Evolutionary conservation across 2,113 vertebrate species (phyloP).

Genomic region (Oncorhynchus mykiss): DNA sequence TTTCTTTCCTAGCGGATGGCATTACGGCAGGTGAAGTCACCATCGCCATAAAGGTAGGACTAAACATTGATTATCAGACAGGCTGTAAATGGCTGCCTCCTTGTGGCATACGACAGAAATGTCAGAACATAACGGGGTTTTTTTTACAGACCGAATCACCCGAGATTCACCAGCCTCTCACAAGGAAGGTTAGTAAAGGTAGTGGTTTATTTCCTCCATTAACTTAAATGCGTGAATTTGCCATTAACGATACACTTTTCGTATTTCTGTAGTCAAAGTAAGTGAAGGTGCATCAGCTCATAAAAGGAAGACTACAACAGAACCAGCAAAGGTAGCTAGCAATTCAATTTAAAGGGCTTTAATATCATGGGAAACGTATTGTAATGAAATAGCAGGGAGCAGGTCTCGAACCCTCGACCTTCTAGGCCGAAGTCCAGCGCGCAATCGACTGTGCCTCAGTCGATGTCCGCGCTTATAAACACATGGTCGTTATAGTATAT

Average conservation of each 20-base stretch:
- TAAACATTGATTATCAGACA: slow-evolving; percentile 7
- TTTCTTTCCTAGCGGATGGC: slow-evolving; percentile 23
- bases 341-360: too few species aligned
- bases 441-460: too few species aligned
- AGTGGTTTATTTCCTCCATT: neutral
- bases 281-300: slow-evolving; percentile 3
- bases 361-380: too few species aligned
- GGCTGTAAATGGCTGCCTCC: neutral
- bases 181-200: slow-evolving; percentile 57
- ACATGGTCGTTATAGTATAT: too few species aligned
- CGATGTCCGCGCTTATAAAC: too few species aligned
- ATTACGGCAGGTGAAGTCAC: slow-evolving; percentile 62
- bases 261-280: slow-evolving; percentile 32
- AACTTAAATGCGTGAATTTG: neutral
- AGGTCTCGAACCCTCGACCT: too few species aligned
- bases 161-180: slow-evolving; percentile 54
- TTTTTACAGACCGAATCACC: slow-evolving; percentile 52
- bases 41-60: slow-evolving; percentile 61
- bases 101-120: neutral
- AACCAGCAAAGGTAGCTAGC: neutral
- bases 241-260: neutral
- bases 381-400: too few species aligned
- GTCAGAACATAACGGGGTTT: neutral
- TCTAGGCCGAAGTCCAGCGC: too few species aligned
- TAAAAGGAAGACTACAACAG: neutral